Conservation (phyloP, 2,797 vertebrate species). For the Syngnathus rostellatus region DNA sequence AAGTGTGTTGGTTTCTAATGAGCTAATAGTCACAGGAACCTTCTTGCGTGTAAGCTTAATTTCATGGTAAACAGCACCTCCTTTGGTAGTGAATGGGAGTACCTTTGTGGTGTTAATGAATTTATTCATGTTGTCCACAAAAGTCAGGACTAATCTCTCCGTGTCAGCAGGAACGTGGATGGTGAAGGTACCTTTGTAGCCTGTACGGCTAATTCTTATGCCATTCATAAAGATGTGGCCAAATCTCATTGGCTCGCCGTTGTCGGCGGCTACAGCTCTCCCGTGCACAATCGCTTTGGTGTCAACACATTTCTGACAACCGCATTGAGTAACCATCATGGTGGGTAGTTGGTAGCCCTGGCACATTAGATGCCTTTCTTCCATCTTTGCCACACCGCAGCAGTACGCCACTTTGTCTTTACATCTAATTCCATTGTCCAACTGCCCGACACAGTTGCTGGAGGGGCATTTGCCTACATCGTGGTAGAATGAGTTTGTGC, state of each 20-base stretch:
- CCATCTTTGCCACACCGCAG: slow-evolving; percentile 83
- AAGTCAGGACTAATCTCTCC: slow-evolving; percentile 88
- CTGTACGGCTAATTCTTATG: slow-evolving; percentile 84
- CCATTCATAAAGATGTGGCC: slow-evolving; percentile 89
- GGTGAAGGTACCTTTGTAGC: slow-evolving; percentile 95
- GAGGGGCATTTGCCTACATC: slow-evolving; percentile 84
- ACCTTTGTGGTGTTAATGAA: slow-evolving; percentile 97
- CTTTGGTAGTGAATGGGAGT: slow-evolving; percentile 85
- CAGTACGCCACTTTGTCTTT: slow-evolving; percentile 82
- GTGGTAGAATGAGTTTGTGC: slow-evolving; percentile 83
- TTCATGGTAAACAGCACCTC: slow-evolving; percentile 89
- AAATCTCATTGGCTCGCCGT: slow-evolving; percentile 89
- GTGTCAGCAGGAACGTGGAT: slow-evolving; percentile 83
- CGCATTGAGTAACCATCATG: slow-evolving; percentile 79
- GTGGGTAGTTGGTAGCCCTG: slow-evolving; percentile 81
- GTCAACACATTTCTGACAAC: slow-evolving; percentile 85
- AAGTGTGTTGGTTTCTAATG: slow-evolving; percentile 77
- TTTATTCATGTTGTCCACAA: slow-evolving; percentile 91
- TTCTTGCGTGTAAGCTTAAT: slow-evolving; percentile 86
- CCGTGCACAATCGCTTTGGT: slow-evolving; percentile 81
- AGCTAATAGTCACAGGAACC: slow-evolving; percentile 76
- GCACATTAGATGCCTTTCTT: slow-evolving; percentile 79
- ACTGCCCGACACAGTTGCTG: slow-evolving; percentile 73
- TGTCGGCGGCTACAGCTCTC: slow-evolving; percentile 83
- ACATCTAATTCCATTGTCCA: slow-evolving; percentile 83